Base-by-base conservation (phyloP, 2,888 invertebrate genomes). In the Tipula lateralis region DNA sequence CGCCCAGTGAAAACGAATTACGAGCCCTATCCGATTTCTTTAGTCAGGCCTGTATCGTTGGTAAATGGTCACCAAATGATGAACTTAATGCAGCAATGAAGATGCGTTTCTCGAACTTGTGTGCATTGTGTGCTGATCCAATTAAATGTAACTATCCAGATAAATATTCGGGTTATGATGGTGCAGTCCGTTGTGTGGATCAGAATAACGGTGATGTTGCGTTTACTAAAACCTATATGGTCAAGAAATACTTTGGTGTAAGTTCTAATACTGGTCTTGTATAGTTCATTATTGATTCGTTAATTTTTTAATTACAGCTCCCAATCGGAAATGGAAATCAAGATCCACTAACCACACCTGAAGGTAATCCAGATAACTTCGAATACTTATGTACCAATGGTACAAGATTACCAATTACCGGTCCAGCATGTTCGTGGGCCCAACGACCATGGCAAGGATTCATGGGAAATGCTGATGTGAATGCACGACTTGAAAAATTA, bases 391-490 rank as follows among this genome's bases (percentile, higher is more conserved):
- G 96, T 88, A 94, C 94, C 2, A 96, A 96, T 88, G 96, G 95
- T 1, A 92, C 92, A 6, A 94, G 93, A 87, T 92, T 93, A 0
- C 92, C 94, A 0, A 91, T 96, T 12, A 93, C 92, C 36, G 92
- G 92, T 2, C 92, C 92, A 80, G 91, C 93, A 0, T 96, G 96
- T 88, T 93, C 94, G 0, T 96, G 96, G 96, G 96, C 96, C 0
- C 95, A 95, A 0, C 92, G 96, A 85, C 96, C 96, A n/a, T 96
- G 96, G 95, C 95, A 94, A 88, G 95, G 95, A 12, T 92, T 94
- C 87, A 91, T 95, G 88, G 93, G 93, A 5, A 95, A 95, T 87
- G 92, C 92, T 9, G 93, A 93, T 85, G 91, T 93, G 0, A 88
- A 92, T 0, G 89, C 90, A 50, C 91, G 93, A 81, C 16, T 82